Conservation (phyloP, 2,113 vertebrate species). For the Eretmochelys imbricata region DNA sequence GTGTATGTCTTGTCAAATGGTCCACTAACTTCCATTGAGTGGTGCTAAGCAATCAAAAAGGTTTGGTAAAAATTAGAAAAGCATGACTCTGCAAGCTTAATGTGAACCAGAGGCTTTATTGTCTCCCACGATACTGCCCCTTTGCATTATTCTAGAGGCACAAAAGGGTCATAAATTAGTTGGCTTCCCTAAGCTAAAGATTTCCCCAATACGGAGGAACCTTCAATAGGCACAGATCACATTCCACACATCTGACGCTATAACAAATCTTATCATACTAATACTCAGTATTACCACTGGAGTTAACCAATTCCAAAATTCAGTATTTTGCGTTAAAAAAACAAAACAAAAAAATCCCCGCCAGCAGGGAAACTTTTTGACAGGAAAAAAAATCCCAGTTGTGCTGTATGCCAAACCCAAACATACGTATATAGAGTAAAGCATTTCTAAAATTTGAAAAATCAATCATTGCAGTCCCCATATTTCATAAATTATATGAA, state of each 20-base stretch:
- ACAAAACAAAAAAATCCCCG: neutral
- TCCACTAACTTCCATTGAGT: neutral
- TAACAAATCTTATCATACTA: neutral
- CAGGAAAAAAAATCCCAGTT: neutral
- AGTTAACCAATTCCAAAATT: neutral
- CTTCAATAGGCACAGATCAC: neutral
- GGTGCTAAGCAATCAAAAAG: neutral
- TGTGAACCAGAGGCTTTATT: neutral
- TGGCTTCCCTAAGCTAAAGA: neutral
- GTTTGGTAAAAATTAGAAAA: neutral
- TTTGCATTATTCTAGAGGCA: neutral
- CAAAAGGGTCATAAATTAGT: neutral
- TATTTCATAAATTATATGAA: neutral
- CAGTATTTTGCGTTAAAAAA: neutral
- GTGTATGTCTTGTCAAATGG: neutral
- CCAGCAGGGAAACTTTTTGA: neutral
- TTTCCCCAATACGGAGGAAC: neutral
- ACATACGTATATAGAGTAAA: neutral
- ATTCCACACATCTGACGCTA: neutral
- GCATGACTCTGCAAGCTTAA: neutral
- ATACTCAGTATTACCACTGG: neutral
- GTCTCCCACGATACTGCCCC: neutral
- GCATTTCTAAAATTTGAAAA: neutral
- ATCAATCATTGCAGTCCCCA: neutral
- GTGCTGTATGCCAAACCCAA: neutral